Evolutionary conservation across 2,113 vertebrate genomes (phyloP).

Genomic region (Gobiocypris rarus): DNA sequence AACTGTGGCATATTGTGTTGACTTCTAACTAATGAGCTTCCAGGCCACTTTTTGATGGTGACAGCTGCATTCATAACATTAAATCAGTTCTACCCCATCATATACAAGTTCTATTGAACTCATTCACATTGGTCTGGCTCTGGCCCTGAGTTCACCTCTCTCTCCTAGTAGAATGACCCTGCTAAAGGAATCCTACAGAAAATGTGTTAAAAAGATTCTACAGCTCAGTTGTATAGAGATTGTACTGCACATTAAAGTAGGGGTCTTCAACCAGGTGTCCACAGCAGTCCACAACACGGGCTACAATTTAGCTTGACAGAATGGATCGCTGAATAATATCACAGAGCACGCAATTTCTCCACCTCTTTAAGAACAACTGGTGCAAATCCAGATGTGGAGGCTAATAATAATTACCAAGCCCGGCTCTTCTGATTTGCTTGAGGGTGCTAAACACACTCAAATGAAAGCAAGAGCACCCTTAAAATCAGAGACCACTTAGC

Average conservation of each 20-base stretch:
- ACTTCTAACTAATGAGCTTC: not conserved
- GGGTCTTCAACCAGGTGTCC: too few species aligned
- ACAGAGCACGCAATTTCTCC: too few species aligned
- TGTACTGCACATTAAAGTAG: not conserved
- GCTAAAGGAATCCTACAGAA: not conserved
- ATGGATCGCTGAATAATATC: too few species aligned
- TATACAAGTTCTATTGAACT: not conserved
- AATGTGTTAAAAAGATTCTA: not conserved
- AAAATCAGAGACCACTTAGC: too few species aligned
- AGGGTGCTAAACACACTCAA: too few species aligned
- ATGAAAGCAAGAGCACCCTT: too few species aligned
- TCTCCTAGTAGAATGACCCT: not conserved
- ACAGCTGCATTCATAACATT: constrained; percentile 56
- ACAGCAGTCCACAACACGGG: too few species aligned
- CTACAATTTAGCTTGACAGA: too few species aligned
- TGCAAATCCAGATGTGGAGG: too few species aligned
- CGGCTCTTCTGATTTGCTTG: too few species aligned
- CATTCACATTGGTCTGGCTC: not conserved
- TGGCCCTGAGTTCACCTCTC: constrained; percentile 8
- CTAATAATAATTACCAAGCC: too few species aligned
- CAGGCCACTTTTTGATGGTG: constrained; percentile 34
- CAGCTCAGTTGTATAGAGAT: not conserved
- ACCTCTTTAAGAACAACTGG: too few species aligned
- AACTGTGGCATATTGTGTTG: constrained; percentile 7
- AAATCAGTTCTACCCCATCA: not conserved